Base-by-base conservation (phyloP, 2,888 invertebrate genomes). In the Allophyes oxyacanthae region DNA sequence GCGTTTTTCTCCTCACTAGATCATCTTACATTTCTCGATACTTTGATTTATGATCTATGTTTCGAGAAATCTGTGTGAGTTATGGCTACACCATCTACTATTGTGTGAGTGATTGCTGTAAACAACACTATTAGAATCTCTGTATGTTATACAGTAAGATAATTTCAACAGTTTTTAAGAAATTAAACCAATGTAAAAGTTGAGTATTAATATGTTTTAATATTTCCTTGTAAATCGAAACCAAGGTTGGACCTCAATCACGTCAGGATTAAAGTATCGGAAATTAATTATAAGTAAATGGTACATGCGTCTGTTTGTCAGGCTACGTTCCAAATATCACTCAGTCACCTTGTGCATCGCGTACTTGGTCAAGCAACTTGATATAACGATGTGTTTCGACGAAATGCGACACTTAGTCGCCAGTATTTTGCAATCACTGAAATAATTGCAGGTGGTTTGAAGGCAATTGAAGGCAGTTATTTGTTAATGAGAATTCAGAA, bases 301-400 rank as follows among this genome's bases (percentile, higher is more conserved):
- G 54, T 65, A 60, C 42, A 49, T 40, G 38, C 40, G 62, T 55
- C 38, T 32, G 58, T 76, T 64, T 58, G 54, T 60, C 51, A 41
- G 40, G 48, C 44, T 55, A 49, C 55, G 71, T 69, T 77, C 75
- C 53, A 86, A 86, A 86, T 84, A 86, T 72, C 84, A 84, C 81
- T 77, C 64, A 81, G 54, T 77, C 71, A 80, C 86, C 85, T 86
- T 84, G 85, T 61, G 71, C 41, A 55, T 66, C 61, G 58, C 51
- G 28, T 62, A 54, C 49, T 57, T 53, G 54, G 51, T 26, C 45
- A 56, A 49, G 59, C 61, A 59, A 62, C 54, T 42, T 51, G 63
- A 68, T 64, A 63, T 60, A 41, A 46, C 48, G 54, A 37, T 33
- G 50, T 30, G 26, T 49, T 30, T 33, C 45, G 46, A 42, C 56